A percentile compares a stretch with the other conserved stretches of the same genome.
These are phyloP conservation scores for Phalanger gymnotis DNA, from an alignment of 2,797 vertebrate genomes.

Conservation along the genomic window DNA sequence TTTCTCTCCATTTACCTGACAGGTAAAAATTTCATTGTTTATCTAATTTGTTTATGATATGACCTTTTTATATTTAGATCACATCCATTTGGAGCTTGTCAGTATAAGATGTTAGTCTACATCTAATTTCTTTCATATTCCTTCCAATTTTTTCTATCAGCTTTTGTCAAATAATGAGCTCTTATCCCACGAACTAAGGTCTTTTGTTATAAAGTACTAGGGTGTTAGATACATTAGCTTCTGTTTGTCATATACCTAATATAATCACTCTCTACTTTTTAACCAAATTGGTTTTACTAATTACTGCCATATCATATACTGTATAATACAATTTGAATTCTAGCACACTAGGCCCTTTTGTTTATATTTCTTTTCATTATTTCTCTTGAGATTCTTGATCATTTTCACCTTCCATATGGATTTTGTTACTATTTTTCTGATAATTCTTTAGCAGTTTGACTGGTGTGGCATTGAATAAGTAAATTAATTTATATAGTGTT, in stretches of 20 bases:
- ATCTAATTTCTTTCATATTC: neutral
- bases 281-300: neutral
- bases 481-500: neutral
- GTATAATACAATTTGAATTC: neutral
- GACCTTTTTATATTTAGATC: neutral
- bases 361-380: neutral
- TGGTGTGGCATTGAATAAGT: neutral
- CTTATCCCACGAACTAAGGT: neutral
- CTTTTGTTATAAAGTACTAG: neutral
- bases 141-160: neutral
- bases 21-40: neutral
- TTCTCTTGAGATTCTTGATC: neutral
- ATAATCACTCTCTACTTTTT: neutral
- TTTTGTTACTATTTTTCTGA: neutral
- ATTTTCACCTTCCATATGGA: neutral
- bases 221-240: neutral
- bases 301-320: neutral
- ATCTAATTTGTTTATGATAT: neutral
- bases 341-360: neutral
- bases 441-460: neutral
- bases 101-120: neutral
- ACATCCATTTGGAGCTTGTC: neutral
- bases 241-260: neutral
- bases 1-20: neutral
- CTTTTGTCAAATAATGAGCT: neutral